phyloP scores from a whole-genome alignment of 2,888 invertebrate genomes.

The Lepidocyrtoides sp. region DNA sequence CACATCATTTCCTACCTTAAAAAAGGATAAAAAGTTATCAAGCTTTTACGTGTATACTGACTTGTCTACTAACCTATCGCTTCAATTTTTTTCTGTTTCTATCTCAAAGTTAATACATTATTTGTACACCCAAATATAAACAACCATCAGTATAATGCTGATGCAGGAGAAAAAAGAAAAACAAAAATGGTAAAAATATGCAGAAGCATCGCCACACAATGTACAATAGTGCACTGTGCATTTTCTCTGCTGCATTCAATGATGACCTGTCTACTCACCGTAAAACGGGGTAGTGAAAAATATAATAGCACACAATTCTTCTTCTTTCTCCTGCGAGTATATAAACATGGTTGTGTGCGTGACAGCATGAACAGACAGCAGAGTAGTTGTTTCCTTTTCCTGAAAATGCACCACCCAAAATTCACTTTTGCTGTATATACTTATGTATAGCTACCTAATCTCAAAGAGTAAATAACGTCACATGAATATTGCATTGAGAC shows the following conservation, averaged over 20 bases:
- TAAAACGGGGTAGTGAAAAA: neutral
- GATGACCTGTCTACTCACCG: neutral
- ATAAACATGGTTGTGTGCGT: slow-evolving; percentile 3
- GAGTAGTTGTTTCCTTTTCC: slow-evolving; percentile 9
- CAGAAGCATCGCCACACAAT: neutral
- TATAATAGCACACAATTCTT: slow-evolving; percentile 4
- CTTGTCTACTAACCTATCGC: neutral
- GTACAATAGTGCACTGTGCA: neutral
- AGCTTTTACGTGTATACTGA: neutral
- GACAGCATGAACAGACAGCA: neutral
- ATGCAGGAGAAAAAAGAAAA: slow-evolving; percentile 17
- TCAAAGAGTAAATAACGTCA: slow-evolving; percentile 53
- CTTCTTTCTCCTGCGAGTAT: neutral
- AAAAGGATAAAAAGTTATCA: slow-evolving; percentile 38
- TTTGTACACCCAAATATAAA: slow-evolving; percentile 23
- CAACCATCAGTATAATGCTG: neutral
- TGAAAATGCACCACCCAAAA: slow-evolving; percentile 15
- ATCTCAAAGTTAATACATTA: slow-evolving; percentile 10
- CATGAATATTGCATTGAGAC: slow-evolving; percentile 60
- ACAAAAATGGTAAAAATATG: neutral
- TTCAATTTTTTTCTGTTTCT: neutral
- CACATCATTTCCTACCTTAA: slow-evolving; percentile 59
- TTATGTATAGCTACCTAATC: neutral
- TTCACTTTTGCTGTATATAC: neutral
- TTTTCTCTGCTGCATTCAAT: neutral